These are phyloP conservation scores for Blastomussa wellsi DNA, from an alignment of 92 coral and sea anemone species.

Conservation along the genomic window DNA sequence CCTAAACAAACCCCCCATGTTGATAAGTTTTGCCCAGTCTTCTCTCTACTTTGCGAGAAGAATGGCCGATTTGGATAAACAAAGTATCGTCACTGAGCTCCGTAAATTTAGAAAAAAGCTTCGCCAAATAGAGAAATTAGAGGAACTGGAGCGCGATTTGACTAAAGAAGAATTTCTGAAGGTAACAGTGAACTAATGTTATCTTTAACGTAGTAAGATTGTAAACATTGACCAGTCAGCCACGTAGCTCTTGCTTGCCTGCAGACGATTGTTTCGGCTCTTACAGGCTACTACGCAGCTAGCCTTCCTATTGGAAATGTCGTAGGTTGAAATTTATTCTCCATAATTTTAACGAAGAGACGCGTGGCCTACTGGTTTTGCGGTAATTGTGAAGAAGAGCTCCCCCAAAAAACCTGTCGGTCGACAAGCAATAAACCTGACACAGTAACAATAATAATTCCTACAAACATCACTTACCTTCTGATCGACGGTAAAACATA, in stretches of 20 bases:
- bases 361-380: no score
- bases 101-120: slow-evolving; percentile 95
- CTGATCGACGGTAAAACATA: no score
- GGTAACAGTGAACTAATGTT: slow-evolving; percentile 37
- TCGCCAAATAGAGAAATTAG: slow-evolving; percentile 90
- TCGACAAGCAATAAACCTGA: no score
- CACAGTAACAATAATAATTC: no score
- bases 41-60: background rate
- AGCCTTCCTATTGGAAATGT: no score
- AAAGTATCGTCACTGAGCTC: slow-evolving; percentile 32
- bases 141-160: slow-evolving; percentile 83
- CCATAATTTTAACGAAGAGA: no score
- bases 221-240: background rate
- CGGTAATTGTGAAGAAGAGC: no score
- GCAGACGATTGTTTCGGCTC: no score
- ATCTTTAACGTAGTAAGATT: background rate
- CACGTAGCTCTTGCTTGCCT: background rate
- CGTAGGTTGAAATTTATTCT: no score
- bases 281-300: no score
- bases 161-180: slow-evolving; percentile 79
- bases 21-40: slow-evolving; percentile 14
- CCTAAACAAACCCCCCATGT: background rate
- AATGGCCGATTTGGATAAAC: slow-evolving; percentile 40
- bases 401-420: no score
- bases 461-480: no score